Conservation (phyloP, 2,113 vertebrate species). For the Brachypteracias leptosomus region DNA sequence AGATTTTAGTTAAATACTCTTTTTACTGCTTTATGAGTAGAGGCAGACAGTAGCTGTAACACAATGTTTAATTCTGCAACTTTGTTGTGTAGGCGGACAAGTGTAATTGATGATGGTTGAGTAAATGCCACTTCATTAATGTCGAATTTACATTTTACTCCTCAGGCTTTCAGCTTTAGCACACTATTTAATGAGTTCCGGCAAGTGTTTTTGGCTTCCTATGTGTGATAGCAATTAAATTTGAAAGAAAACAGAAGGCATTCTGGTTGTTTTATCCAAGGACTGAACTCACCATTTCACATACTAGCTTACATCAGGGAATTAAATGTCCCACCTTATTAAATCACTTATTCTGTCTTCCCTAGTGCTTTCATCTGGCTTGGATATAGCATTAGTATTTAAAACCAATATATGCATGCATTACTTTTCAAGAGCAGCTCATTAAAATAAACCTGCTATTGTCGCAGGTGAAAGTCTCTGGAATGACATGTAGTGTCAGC, state of each 20-base stretch:
- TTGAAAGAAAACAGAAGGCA: background rate
- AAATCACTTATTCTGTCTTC: background rate
- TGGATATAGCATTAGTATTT: slow-evolving; percentile 21
- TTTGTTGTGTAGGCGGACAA: background rate
- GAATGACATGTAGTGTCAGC: background rate
- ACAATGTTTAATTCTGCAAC: background rate
- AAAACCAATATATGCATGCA: background rate
- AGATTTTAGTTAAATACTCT: background rate
- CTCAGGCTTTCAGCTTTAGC: background rate
- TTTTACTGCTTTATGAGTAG: background rate
- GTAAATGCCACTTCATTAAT: slow-evolving; percentile 7
- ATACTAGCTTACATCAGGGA: background rate
- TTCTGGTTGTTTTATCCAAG: background rate
- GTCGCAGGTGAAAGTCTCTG: background rate
- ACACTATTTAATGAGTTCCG: background rate
- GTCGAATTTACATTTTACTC: slow-evolving; percentile 17
- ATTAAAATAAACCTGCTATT: background rate
- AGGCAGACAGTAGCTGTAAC: background rate
- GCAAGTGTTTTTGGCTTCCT: background rate
- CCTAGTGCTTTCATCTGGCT: background rate
- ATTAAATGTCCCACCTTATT: background rate
- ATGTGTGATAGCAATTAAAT: background rate
- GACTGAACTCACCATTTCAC: background rate
- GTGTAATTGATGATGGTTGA: background rate
- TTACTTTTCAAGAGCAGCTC: background rate